Evolutionary conservation across 2,888 invertebrate genomes (phyloP), one percentile per base, ranked within the genome.

Genomic region (Siphlonurus alternatus): DNA sequence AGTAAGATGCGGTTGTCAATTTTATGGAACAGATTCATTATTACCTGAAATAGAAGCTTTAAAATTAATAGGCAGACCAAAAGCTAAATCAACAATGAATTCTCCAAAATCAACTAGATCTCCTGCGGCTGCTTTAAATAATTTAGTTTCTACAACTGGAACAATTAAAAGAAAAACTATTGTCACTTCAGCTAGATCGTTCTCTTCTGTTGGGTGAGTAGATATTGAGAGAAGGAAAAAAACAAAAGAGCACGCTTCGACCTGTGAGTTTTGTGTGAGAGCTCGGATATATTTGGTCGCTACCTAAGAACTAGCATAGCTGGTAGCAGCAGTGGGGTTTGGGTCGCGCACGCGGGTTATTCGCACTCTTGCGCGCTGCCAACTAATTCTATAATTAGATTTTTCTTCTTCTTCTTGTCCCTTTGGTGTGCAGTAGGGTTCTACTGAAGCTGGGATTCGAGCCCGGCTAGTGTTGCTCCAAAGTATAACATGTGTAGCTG

Each of bases 1-100:
- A 74, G 89, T 91, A 67, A 85, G 91, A 70, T 90, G 91, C 76
- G 90, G 81, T 69, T 90, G 91, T 78, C 90, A 91, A 78, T 91
- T 85, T 77, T 91, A 84, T 77, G 86, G 88, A 79, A 84, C 86
- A 74, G 87, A 89, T 75, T 86, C 87, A 66, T 76, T 89, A 70
- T 78, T 90, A 71, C 89, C 89, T 66, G 89, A 88, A 74, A 81
- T 87, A 73, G 78, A 82, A 65, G 86, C 87, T 74, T 84, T 85
- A 67, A 56, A 18, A 20, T 5, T 10, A 22, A 5, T 22, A 22
- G 56, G 56, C n/a, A n/a, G 56, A 22, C 56, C 56, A 22, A 38
- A 38, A 38, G 38, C 38, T 38, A 38, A 15, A 15, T 38, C 38
- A 38, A 38, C 38, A 38, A 38, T 38, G 38, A 38, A 15, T 38